Evolutionary conservation across 2,888 invertebrate species (phyloP), one percentile per base, ranked within the genome.

Genomic region (Antheraea yamamai): DNA sequence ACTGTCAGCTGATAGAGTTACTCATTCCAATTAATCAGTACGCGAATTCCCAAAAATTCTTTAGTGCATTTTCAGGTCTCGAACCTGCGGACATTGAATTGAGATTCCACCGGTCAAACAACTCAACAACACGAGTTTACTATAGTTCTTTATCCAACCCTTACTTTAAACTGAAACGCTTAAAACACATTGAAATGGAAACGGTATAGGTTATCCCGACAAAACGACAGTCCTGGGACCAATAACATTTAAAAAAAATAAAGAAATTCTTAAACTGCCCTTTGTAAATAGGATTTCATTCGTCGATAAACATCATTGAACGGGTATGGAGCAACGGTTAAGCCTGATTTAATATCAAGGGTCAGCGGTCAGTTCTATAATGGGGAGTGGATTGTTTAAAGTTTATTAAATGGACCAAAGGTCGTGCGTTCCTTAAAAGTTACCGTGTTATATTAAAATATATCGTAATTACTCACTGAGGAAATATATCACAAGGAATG

Each of bases 161-260:
- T 58, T 73, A 26, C 73, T 72, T 73, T 76, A 79, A 81, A 79
- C 79, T 72, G 73, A 75, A 75, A 73, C 72, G 73, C 71, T 70
- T 68, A 72, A 75, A 75, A 75, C 58, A 7, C 75, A 66, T 72
- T 75, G 72, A 66, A 75, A 66, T 51, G 70, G 55, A 70, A 68
- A 55, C 77, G 76, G 75, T 76, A 79, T 23, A 16, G 81, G 79
- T 87, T 92, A 92, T 91, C 91, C 79, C 78, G 78, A 81, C 81
- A 78, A 80, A 88, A 94, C 86, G 89, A 80, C 85, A 80, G 88
- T 87, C 87, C 73, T 76, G 93, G 93, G 94, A 90, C 88, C 88
- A 94, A 94, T 94, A 92, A 89, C 85, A 88, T 92, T 39, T 92
- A 87, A 87, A 89, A 66, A 90, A 88, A 80, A 91, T 90, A 92